Conservation (phyloP, 2,888 invertebrate genomes). For the Ectemnius continuus region DNA sequence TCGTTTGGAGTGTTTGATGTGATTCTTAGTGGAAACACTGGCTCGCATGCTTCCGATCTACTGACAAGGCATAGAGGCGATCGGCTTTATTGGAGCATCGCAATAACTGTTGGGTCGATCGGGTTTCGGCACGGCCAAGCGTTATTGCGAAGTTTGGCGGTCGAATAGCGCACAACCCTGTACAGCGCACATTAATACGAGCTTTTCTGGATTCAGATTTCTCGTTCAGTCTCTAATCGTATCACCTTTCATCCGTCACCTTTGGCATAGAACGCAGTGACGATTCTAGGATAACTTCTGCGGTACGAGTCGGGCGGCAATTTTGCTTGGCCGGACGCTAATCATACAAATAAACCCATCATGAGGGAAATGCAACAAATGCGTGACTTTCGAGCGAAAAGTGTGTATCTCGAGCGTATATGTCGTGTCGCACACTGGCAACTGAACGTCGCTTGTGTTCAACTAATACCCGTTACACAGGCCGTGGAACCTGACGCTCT, state of each 20-base stretch:
- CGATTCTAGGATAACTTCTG: slow-evolving; percentile 17
- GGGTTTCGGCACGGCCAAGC: slow-evolving; percentile 5
- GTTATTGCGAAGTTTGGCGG: slow-evolving; percentile 26
- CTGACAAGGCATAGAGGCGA: slow-evolving; percentile 18
- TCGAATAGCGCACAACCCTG: slow-evolving; percentile 21
- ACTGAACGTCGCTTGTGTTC: slow-evolving; percentile 49
- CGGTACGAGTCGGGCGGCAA: slow-evolving; percentile 15
- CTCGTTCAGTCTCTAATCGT: slow-evolving; percentile 24
- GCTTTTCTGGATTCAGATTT: slow-evolving; percentile 35
- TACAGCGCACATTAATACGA: slow-evolving; percentile 39
- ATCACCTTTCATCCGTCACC: slow-evolving; percentile 38
- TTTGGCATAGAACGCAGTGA: slow-evolving; percentile 32
- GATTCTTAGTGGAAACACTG: slow-evolving; percentile 22
- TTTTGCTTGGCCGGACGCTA: slow-evolving; percentile 46
- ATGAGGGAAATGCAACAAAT: slow-evolving; percentile 36
- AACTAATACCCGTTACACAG: slow-evolving; percentile 28
- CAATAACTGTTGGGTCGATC: slow-evolving; percentile 4
- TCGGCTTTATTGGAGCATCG: slow-evolving; percentile 17
- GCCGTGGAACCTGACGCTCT: slow-evolving; percentile 30
- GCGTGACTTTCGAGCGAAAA: slow-evolving; percentile 44
- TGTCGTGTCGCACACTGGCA: slow-evolving; percentile 33
- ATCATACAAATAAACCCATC: slow-evolving; percentile 50
- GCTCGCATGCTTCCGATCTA: slow-evolving; percentile 26
- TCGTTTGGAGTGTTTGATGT: slow-evolving; percentile 39
- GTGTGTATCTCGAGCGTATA: slow-evolving; percentile 40